phyloP scores from a whole-genome alignment of 2,113 vertebrate species.

The Odocoileus virginianus region DNA sequence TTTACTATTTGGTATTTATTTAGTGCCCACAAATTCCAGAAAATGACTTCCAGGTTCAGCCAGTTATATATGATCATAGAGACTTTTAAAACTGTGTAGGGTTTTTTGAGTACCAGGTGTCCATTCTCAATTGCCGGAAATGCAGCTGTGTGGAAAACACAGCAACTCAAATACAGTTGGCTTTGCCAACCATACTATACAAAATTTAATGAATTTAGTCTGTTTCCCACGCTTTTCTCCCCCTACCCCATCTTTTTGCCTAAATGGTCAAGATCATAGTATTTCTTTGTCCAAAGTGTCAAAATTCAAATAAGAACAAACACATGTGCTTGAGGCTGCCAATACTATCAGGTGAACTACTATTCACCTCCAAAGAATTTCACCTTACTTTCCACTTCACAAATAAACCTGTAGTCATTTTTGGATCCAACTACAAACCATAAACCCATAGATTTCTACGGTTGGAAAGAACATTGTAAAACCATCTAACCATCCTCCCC shows the following conservation, averaged over 20 bases:
- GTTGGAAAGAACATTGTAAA: not conserved
- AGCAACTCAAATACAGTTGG: not conserved
- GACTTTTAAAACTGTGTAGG: not conserved
- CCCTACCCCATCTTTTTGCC: not conserved
- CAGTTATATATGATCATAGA: not conserved
- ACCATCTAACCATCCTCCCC: not conserved
- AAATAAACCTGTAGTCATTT: not conserved
- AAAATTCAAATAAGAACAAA: constrained; percentile 29
- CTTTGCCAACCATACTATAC: not conserved
- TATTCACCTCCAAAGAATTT: not conserved
- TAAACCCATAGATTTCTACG: not conserved
- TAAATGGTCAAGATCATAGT: not conserved
- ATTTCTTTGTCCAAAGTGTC: not conserved
- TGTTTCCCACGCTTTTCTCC: not conserved
- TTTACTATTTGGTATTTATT: constrained; percentile 35
- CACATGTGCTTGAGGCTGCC: not conserved
- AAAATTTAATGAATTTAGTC: not conserved
- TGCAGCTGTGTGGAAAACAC: not conserved
- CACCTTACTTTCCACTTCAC: not conserved
- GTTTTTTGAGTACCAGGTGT: not conserved
- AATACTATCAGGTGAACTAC: not conserved
- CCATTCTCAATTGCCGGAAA: not conserved
- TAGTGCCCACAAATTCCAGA: constrained; percentile 9
- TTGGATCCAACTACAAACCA: not conserved
- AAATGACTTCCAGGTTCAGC: not conserved